Base-by-base conservation (phyloP, 2,113 vertebrate species). In the Semnopithecus entellus region DNA sequence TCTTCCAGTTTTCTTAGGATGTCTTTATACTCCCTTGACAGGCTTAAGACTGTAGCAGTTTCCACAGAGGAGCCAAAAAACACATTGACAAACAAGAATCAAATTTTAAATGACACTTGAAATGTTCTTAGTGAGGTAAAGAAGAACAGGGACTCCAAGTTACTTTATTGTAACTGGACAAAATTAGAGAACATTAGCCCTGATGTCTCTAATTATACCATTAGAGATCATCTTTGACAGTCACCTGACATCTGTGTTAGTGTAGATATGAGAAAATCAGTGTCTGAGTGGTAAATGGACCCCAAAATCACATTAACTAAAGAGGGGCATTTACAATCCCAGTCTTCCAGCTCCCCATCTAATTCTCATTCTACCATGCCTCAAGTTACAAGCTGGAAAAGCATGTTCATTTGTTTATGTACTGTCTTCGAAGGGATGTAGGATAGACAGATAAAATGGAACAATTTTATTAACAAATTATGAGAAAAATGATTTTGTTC, bases 41-140 rank as follows among this genome's bases (percentile, higher is more conserved):
- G 11, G 8, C 52, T 59, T 40, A 61, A n/a, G 27, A 72, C 14
- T 16, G 8, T 2, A 55, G 16, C 7, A 73, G 30, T n/a, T 91
- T 85, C 59, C 38, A 22, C 2, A 11, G 12, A 57, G 84, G 43
- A 81, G 81, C 38, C 55, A 88, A 23, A 80, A n/a, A 90, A 72
- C 8, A 50, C 30, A 76, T 32, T 57, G 68, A 18, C 75, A 75
- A 82, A 64, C n/a, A 88, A 27, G 20, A 93, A 61, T 79, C 40
- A 35, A 94, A 68, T 83, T 95, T 78, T 64, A 95, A 90, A 68
- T 92, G 55, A 90, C 30, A 43, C 57, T 86, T 72, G 18, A 97
- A 48, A 66, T 84, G 43, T 79, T 52, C 91, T 83, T 82, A 76
- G 61, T 92, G 68, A 45, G 18, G 20, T 72, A n/a, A 95, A 90